Evolutionary conservation across 2,113 vertebrate species (phyloP), one percentile per base, ranked within the genome.

Genomic region (Cyprinodon variegatus): DNA sequence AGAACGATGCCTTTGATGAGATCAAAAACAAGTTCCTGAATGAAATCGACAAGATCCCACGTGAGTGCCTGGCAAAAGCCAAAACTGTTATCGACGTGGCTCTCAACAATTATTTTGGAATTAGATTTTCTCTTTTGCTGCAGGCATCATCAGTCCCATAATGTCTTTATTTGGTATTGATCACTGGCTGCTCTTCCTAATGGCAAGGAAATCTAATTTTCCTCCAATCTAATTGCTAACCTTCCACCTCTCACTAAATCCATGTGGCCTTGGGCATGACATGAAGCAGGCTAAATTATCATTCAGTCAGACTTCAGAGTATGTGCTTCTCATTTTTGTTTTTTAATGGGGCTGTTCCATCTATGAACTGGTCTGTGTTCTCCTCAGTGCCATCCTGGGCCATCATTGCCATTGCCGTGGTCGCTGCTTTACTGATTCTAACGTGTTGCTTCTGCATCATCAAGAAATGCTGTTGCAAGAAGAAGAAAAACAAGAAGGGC

Each of bases 381-480:
- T 68, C 72, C 65, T 72, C 93, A 99, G 97, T 98, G 88, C 98
- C 97, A 0, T 94, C 97, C 57, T 99, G 97, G 98, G 98, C 97
- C 29, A 95, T 98, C 90, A 96, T 98, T 0, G 97, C 98, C 92
- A 97, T 99, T 0, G 96, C 96, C 0, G 96, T 99, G 80, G 97
- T 99, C 0, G 96, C 95, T 0, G 97, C 97, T 66, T 93, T 98
- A 64, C 95, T 99, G 86, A 92, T 99, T 76, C 94, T 99, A 84
- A 96, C 96, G 74, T 99, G 98, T 90, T 99, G 98, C 95, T 97
- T 99, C 94, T 99, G 98, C 94, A 96, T 99, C 91, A 94, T 98
- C 91, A 99, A 99, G 93, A 99, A 99, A 88, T 99, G 97, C 93
- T 98, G 96, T 90, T 99, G 97, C 90, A 99, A 98, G 94, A 99